Base-by-base conservation (phyloP, 2,888 invertebrate species). In the Drosophila merina region DNA sequence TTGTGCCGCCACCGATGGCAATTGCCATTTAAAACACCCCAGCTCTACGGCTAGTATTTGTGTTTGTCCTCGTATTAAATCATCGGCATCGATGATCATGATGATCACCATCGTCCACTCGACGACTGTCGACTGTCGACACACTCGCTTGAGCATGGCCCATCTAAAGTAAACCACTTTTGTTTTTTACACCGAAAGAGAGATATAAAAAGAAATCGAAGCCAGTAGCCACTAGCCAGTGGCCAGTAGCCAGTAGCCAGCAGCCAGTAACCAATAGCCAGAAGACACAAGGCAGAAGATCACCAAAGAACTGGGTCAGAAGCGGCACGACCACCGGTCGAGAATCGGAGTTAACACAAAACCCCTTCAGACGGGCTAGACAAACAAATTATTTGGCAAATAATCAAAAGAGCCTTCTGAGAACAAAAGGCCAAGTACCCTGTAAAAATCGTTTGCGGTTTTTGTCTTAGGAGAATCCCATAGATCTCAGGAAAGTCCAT, bases 191-290 rank as follows among this genome's bases (percentile, higher is more conserved):
- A 48, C 31, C 36, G 67, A 73, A 67, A 44, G 45, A 52, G 26
- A 52, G 59, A 40, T 45, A 67, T 50, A 55, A 58, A 55, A 71
- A 60, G 64, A 79, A 75, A 72, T 84, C 62, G 83, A 83, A 59
- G 60, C 56, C 51, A 42, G 40, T 20, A 40, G 40, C 40, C 14
- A 40, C 12, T 12, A 40, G 40, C 40, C 40, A 40, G 40, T 40
- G 20, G 40, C 40, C 12, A 42, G 40, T 8, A 42, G 7, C 7
- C 20, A 8, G 20, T 20, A 40, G 40, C 40, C 14, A 40, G 40
- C 7, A 14, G 40, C 40, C 40, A 40, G 40, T 12, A 14, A 14
- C 40, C 40, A 40, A 14, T 40, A 42, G 40, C 40, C 12, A 42
- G 40, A 20, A 42, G 7, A 14, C 20, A 8, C 26, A 58, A 71